Conservation (phyloP, 2,888 invertebrate genomes). For the Drosophila peninsularis region DNA sequence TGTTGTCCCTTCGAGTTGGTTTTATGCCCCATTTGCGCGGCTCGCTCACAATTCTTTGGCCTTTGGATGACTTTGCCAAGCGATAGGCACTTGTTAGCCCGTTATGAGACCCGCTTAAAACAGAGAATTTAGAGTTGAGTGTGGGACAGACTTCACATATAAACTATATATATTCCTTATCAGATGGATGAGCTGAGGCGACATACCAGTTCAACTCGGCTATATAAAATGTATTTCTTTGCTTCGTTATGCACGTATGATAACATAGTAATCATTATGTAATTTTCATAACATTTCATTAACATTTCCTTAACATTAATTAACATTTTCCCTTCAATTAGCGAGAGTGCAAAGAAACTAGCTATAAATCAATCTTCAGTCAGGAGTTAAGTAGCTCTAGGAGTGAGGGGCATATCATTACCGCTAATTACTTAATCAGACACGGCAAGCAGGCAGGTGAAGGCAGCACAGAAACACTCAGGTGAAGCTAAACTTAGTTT, state of each 20-base stretch:
- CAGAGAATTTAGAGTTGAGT: too few species aligned
- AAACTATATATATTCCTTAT: too few species aligned
- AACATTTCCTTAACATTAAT: too few species aligned
- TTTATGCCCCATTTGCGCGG: constrained; percentile 9
- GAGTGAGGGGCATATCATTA: not conserved
- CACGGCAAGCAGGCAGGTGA: too few species aligned
- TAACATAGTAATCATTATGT: too few species aligned
- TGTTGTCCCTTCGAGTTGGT: constrained; percentile 14
- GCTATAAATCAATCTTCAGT: not conserved
- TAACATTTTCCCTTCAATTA: not conserved
- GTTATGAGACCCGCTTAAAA: not conserved
- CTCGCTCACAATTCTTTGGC: not conserved
- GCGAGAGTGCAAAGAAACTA: not conserved
- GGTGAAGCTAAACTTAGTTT: not conserved
- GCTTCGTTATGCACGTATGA: too few species aligned
- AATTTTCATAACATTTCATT: too few species aligned
- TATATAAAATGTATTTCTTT: too few species aligned
- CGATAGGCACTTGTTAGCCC: not conserved
- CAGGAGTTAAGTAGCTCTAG: too few species aligned
- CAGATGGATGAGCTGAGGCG: too few species aligned
- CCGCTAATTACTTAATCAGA: not conserved
- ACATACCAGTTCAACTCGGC: too few species aligned
- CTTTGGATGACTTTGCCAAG: not conserved
- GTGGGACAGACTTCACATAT: too few species aligned
- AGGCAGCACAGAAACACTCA: not conserved